phyloP scores from a whole-genome alignment of 2,888 invertebrate genomes.

The Chymomyza procnemis region DNA sequence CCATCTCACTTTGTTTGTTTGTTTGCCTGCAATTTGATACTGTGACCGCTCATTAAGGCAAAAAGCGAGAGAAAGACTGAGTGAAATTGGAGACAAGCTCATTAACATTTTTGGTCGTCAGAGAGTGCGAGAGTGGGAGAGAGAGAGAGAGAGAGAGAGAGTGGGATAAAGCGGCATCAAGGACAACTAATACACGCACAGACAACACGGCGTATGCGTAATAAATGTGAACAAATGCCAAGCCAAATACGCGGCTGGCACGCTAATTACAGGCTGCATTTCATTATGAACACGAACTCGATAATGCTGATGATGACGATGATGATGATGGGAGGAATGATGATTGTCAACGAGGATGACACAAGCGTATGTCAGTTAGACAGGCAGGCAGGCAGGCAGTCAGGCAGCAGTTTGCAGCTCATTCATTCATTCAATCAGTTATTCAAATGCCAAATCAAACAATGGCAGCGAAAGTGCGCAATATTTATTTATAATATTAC shows the following conservation, averaged over 20 bases:
- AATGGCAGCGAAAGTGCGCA: slow-evolving; percentile 26
- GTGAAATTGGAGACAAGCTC: background rate
- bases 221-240: background rate
- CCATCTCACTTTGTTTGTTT: background rate
- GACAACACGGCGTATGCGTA: background rate
- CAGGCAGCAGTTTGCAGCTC: slow-evolving; percentile 11
- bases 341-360: background rate
- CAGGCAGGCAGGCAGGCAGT: slow-evolving; percentile 32
- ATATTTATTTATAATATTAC: background rate
- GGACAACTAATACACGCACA: background rate
- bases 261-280: background rate
- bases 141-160: background rate
- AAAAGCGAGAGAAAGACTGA: background rate
- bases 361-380: slow-evolving; percentile 6
- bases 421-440: slow-evolving; percentile 35
- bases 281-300: background rate
- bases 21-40: background rate
- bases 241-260: background rate
- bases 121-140: background rate
- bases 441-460: slow-evolving; percentile 33
- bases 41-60: background rate
- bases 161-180: background rate
- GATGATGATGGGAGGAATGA: background rate
- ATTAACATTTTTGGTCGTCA: background rate
- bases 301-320: background rate